A percentile compares a stretch with the other conserved stretches of the same genome.
Conservation (phyloP, 2,888 invertebrate genomes). For the Elmis aenea region DNA sequence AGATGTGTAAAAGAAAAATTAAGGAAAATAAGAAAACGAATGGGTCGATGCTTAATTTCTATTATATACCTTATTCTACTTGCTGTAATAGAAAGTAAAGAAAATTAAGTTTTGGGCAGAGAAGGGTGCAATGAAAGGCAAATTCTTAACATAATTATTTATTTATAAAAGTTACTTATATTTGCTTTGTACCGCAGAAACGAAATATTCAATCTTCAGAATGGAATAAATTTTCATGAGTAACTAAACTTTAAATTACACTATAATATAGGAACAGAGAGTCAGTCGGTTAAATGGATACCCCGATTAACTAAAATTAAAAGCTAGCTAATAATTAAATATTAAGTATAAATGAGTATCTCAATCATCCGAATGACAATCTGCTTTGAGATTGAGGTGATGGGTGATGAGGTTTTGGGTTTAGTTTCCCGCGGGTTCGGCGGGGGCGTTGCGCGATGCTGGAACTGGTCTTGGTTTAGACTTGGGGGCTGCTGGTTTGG, state of each 20-base stretch:
- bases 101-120: too few species aligned
- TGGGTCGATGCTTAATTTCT: too few species aligned
- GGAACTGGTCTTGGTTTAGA: constrained; percentile 46
- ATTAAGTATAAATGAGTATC: constrained; percentile 21
- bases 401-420: constrained; percentile 12
- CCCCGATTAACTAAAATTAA: constrained; percentile 29
- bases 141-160: too few species aligned
- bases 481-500: constrained; percentile 49
- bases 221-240: not conserved
- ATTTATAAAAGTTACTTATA: too few species aligned
- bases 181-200: too few species aligned
- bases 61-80: too few species aligned
- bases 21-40: too few species aligned
- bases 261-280: constrained; percentile 22
- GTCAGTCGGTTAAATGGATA: constrained; percentile 30
- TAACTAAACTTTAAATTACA: not conserved
- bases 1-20: too few species aligned
- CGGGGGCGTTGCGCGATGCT: constrained; percentile 39
- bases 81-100: too few species aligned
- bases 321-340: constrained; percentile 27
- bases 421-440: constrained; percentile 41
- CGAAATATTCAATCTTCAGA: too few species aligned
- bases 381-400: constrained; percentile 9
- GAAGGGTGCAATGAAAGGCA: too few species aligned
- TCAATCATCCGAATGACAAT: constrained; percentile 27